Conservation (phyloP, 2,797 vertebrate species). For the Ptychobarbus kaznakovi region DNA sequence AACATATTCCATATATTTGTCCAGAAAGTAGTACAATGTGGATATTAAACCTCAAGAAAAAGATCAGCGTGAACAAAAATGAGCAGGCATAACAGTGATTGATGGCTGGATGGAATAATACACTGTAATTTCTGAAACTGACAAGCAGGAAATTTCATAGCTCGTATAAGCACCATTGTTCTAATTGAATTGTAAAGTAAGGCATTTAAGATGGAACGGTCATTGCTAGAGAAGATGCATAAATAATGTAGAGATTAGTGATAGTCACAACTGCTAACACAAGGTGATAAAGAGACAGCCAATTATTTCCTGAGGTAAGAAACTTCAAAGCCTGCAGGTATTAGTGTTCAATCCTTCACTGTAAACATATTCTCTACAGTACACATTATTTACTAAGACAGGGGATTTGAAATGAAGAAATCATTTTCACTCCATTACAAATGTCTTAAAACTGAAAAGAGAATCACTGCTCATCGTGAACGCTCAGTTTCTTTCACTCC, state of each 20-base stretch:
- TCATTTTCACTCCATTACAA: slow-evolving; percentile 28
- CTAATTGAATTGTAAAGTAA: slow-evolving; percentile 53
- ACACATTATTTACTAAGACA: background rate
- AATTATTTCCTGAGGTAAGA: slow-evolving; percentile 39
- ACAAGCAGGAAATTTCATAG: slow-evolving; percentile 42
- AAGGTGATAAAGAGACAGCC: slow-evolving; percentile 15
- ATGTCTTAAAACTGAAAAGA: slow-evolving; percentile 37
- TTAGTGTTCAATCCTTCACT: slow-evolving; percentile 3
- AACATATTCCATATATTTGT: background rate
- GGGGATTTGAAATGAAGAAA: slow-evolving; percentile 18
- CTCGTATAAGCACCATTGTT: slow-evolving; percentile 30
- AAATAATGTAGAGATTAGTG: slow-evolving; percentile 46
- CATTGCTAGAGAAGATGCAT: slow-evolving; percentile 28
- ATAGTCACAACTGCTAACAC: slow-evolving; percentile 32
- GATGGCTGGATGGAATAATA: slow-evolving; percentile 5
- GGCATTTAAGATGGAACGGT: slow-evolving; percentile 33
- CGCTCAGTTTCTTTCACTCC: background rate
- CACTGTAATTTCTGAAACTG: slow-evolving; percentile 37
- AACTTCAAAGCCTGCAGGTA: slow-evolving; percentile 14
- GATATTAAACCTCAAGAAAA: background rate
- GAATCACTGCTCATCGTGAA: background rate
- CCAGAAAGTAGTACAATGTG: background rate
- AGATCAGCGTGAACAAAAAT: background rate
- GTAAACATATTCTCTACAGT: slow-evolving; percentile 22
- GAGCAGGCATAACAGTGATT: background rate